A percentile compares a stretch with the other conserved stretches of the same genome.
phyloP scores from a whole-genome alignment of 2,888 invertebrate species.

The Thumatha senex region DNA sequence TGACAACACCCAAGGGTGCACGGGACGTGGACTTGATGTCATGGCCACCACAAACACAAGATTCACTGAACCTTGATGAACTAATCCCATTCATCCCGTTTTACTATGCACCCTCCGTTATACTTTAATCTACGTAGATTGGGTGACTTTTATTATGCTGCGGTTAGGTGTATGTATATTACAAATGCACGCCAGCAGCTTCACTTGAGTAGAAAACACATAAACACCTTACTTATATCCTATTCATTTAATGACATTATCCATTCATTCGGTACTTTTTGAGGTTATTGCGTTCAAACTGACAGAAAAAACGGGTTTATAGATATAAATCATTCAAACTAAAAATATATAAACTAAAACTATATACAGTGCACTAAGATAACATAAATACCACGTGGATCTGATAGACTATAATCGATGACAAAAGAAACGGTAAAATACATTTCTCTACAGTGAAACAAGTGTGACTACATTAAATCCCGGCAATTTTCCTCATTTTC shows the following conservation, averaged over 20 bases:
- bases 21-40: slow-evolving; percentile 31
- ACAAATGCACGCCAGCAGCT: neutral
- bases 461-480: neutral
- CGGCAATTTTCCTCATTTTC: neutral
- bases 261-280: too few relatives aligned
- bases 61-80: slow-evolving; percentile 38
- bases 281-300: too few relatives aligned
- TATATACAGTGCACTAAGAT: too few relatives aligned
- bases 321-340: too few relatives aligned
- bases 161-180: neutral
- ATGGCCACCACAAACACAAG: slow-evolving; percentile 24
- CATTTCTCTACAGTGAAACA: neutral
- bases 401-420: too few relatives aligned
- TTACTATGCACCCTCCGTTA: slow-evolving; percentile 38
- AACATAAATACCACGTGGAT: too few relatives aligned
- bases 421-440: neutral
- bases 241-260: too few relatives aligned
- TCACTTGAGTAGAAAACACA: too few relatives aligned
- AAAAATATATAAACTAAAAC: too few relatives aligned
- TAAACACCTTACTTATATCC: too few relatives aligned
- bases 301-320: too few relatives aligned
- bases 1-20: slow-evolving; percentile 13
- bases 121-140: slow-evolving; percentile 19
- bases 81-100: slow-evolving; percentile 27
- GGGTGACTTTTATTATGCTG: slow-evolving; percentile 17